Conservation (phyloP, 1,140 invertebrate genomes). For the Papilio xuthus region DNA sequence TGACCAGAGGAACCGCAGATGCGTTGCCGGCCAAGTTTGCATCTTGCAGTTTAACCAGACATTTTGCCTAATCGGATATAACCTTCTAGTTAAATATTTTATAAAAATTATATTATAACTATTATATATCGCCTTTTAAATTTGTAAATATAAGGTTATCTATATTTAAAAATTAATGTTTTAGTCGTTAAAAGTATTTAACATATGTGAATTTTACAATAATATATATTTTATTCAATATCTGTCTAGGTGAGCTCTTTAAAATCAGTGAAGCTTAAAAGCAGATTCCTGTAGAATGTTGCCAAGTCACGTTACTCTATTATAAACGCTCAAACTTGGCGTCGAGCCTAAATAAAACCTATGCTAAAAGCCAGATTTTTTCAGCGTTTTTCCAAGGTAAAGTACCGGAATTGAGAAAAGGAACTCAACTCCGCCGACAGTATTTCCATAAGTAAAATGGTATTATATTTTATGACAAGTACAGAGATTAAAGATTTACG, state of each 20-base stretch:
- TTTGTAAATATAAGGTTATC: no score
- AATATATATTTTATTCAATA: not conserved
- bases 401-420: slow-evolving; percentile 21
- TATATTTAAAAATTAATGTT: no score
- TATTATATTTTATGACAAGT: not conserved
- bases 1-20: no score
- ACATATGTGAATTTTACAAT: not conserved
- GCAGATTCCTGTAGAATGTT: slow-evolving; percentile 34
- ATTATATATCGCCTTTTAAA: no score
- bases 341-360: slow-evolving; percentile 32
- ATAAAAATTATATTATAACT: no score
- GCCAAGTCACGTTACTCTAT: slow-evolving; percentile 39
- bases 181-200: not conserved
- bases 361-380: slow-evolving; percentile 34
- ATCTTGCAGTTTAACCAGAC: no score
- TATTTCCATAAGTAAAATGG: not conserved
- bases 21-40: no score
- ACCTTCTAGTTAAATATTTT: no score
- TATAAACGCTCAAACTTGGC: slow-evolving; percentile 35
- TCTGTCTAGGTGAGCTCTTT: not conserved
- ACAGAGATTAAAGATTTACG: not conserved
- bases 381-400: slow-evolving; percentile 24
- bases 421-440: slow-evolving; percentile 1
- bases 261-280: slow-evolving; percentile 30
- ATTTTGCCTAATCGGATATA: no score